Evolutionary conservation across 2,113 vertebrate species (phyloP), one percentile per base, ranked within the genome.

Genomic region (Cochlearius cochlearius): DNA sequence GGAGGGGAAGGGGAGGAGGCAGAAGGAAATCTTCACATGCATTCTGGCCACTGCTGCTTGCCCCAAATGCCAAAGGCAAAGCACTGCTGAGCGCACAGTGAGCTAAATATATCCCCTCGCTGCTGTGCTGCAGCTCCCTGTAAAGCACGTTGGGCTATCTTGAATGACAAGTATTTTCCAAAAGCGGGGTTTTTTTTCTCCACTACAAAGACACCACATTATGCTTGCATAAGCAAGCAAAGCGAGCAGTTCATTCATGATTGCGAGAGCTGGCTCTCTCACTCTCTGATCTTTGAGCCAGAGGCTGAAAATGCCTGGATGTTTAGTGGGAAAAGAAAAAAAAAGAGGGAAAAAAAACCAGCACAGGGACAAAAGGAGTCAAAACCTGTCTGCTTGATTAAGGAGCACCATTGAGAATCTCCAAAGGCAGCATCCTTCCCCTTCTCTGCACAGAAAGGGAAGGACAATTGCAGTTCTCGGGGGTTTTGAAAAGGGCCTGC

Each of bases 291-390:
- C 92, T 92, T 82, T 38, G 58, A 76, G 69, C 45, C 74, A 88
- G 45, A 59, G 49, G 53, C 47, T 73, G 60, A 64, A 93, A 96
- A 92, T 38, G 43, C 72, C 81, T 76, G 26, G 82, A 90, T 92
- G 53, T 79, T 79, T 39, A 82, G 55, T 18, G 38, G 34, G 67
- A 36, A 53, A 43, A 45, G 8, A 26, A 38, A 21, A 43, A 8
- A 43, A n/a, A 5, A 47, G 15, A 15, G 15, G 41, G 45, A 30
- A 25, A 64, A 34, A 49, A 9, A 20, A 3, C 0, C 41, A 43
- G 34, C 38, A 73, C 27, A 91, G 47, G 20, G 26, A 93, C 79
- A 96, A 96, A 97, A 93, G 69, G 32, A 95, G 62, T 90, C 68
- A 89, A 78, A 87, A 73, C 30, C 38, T 58, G 38, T 71, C 90